Base-by-base conservation (phyloP, 2,113 vertebrate genomes). In the Oreochromis spilurus region DNA sequence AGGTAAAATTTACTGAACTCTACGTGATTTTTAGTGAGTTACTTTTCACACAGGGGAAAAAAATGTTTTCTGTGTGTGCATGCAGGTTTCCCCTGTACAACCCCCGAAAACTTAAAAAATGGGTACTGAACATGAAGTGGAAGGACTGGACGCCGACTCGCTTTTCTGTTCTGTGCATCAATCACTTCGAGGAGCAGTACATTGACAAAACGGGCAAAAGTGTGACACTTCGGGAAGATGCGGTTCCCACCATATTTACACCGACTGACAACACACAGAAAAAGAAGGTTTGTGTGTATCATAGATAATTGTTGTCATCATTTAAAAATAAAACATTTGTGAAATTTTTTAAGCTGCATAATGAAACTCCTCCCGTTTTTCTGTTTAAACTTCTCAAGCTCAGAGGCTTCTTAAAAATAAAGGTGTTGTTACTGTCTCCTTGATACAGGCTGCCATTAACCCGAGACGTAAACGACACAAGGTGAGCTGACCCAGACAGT, bases 111-210 rank as follows among this genome's bases (percentile, higher is more conserved):
- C 93, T 95, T 1, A 95, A 94, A 57, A 93, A 93, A 87, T 96
- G 95, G 95, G 90, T 96, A 0, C 3, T 4, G 13, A 95, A 92
- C 86, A 94, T 95, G 93, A 93, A 92, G 67, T 89, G 87, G 90
- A 89, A 94, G n/a, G 94, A 94, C 85, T 96, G 95, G 95, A 90
- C 83, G 2, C 95, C 95, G 0, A 89, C 91, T 24, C 93, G 90
- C 62, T 95, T 95, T 81, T 94, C 95, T 2, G 91, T 90, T 45
- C 82, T 96, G 60, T 96, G 95, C 88, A 91, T 81, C 43, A 53
- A 85, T 72, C 95, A 96, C 17, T 96, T 96, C 40, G 95, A 95
- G 78, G 94, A 94, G 3, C 86, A 89, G 3, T 57, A 84, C 82
- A 79, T 96, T 6, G 87, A 95, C 86, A 84, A 91, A 52, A 85